phyloP scores from a whole-genome alignment of 2,888 invertebrate species.

The Cosmia trapezina region DNA sequence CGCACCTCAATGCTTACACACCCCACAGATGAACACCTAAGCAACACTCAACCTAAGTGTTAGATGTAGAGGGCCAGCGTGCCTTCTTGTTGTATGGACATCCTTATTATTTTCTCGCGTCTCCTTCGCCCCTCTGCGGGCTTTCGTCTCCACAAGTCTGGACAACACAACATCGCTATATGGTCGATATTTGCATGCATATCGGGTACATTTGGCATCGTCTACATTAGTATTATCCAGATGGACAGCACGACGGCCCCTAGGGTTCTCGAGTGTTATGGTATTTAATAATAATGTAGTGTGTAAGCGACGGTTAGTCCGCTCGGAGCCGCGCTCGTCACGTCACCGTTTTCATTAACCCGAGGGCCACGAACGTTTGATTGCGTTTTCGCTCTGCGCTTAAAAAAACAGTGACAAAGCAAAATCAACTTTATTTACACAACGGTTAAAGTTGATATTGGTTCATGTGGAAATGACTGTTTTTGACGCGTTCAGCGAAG shows the following conservation, averaged over 20 bases:
- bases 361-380: neutral
- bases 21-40: constrained; percentile 6
- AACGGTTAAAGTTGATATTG: neutral
- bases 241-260: constrained; percentile 26
- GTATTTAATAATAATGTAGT: constrained; percentile 33
- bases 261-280: constrained; percentile 29
- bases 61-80: constrained; percentile 13
- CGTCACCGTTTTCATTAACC: neutral
- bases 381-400: constrained; percentile 15
- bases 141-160: neutral
- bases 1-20: neutral
- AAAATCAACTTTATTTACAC: neutral
- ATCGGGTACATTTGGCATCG: constrained; percentile 24
- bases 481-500: constrained; percentile 5
- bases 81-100: constrained; percentile 4
- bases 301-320: constrained; percentile 49
- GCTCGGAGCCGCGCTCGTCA: constrained; percentile 42
- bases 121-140: constrained; percentile 34
- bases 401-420: neutral
- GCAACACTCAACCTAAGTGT: constrained; percentile 13
- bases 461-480: neutral
- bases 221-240: constrained; percentile 22
- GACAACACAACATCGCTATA: constrained; percentile 2
- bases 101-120: constrained; percentile 24
- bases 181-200: constrained; percentile 39